Evolutionary conservation across 2,113 vertebrate genomes (phyloP).

Genomic region (pig (Sus scrofa)): DNA sequence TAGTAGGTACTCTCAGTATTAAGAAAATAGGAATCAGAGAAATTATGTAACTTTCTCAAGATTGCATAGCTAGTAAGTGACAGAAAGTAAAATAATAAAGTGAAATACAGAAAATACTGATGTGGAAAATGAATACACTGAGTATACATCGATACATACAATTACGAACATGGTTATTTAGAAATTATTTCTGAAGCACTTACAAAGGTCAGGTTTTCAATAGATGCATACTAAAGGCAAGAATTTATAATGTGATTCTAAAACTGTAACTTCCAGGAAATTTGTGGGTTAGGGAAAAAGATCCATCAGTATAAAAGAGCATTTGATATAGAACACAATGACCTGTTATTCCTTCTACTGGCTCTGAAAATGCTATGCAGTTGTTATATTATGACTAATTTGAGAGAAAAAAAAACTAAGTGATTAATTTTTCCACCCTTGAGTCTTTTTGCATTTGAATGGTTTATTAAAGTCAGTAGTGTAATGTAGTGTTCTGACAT

Average conservation of each 20-base stretch:
- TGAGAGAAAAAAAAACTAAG: background rate
- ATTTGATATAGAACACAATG: background rate
- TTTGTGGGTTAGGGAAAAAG: background rate
- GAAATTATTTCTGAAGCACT: background rate
- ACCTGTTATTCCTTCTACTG: background rate
- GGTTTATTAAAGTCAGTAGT: background rate
- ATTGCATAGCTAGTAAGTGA: background rate
- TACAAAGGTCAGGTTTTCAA: background rate
- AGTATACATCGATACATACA: background rate
- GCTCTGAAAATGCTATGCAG: constrained; percentile 29
- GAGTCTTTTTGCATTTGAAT: background rate
- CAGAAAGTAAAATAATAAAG: background rate
- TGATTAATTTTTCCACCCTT: background rate
- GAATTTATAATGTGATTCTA: constrained; percentile 6
- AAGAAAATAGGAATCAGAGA: background rate
- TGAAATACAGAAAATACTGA: constrained; percentile 1
- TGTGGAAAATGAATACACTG: background rate
- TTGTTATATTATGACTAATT: constrained; percentile 20
- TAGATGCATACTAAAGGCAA: background rate
- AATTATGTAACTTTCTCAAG: background rate
- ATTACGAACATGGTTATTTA: background rate
- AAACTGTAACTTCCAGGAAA: constrained; percentile 31
- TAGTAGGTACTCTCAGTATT: background rate
- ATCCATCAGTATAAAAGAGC: background rate
- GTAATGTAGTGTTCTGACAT: background rate